Percentiles rank a stretch among this genome's conserved stretches.
These are phyloP conservation scores for Apotomis capreana DNA, from an alignment of 2,888 invertebrate species.

Conservation along the genomic window DNA sequence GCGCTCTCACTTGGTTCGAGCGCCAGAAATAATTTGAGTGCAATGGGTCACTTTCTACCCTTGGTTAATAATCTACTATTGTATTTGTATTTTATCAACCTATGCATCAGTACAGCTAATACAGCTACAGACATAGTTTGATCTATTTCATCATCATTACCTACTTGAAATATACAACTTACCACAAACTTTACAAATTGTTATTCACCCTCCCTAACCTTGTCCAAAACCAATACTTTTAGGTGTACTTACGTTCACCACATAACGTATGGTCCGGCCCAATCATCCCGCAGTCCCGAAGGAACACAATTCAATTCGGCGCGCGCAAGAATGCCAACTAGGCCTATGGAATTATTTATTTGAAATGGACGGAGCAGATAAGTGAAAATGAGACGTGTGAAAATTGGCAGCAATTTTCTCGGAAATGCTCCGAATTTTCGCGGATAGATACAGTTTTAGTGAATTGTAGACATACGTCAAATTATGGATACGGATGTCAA, in stretches of 20 bases:
- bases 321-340: slow-evolving; percentile 20
- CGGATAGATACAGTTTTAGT: neutral
- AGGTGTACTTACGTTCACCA: neutral
- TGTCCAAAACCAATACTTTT: neutral
- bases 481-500: neutral
- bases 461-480: neutral
- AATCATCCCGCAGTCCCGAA: neutral
- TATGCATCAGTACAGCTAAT: no score
- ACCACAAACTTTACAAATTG: neutral
- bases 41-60: no score
- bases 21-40: no score
- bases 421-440: slow-evolving; percentile 1
- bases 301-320: slow-evolving; percentile 24
- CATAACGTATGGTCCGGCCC: slow-evolving; percentile 1
- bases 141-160: no score
- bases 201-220: neutral
- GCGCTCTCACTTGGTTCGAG: no score
- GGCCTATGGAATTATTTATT: slow-evolving; percentile 30
- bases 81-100: no score
- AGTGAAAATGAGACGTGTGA: slow-evolving; percentile 24
- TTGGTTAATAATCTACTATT: no score
- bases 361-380: slow-evolving; percentile 29
- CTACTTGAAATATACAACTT: no score
- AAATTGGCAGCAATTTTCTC: slow-evolving; percentile 15
- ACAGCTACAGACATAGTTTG: no score